Evolutionary conservation across 2,113 vertebrate genomes (phyloP).

Genomic region (Tonatia bakeri): DNA sequence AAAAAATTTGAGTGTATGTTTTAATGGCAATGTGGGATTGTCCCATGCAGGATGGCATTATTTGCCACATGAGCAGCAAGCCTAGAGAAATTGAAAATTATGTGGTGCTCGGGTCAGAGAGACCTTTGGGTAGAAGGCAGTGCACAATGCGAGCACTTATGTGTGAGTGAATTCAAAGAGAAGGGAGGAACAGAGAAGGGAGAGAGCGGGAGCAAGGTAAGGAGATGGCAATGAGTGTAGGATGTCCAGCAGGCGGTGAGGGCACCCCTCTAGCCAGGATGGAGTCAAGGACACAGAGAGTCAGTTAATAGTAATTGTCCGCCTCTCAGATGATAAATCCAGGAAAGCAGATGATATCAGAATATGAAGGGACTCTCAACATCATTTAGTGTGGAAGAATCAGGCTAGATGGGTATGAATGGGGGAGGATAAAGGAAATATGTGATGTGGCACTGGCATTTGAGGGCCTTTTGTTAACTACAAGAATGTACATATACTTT

Average conservation of each 20-base stretch:
- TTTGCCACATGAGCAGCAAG: background rate
- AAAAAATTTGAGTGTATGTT: background rate
- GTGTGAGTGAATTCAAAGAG: background rate
- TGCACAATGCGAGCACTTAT: background rate
- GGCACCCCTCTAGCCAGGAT: background rate
- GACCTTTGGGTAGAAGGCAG: background rate
- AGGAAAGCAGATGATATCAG: background rate
- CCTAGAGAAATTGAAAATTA: background rate
- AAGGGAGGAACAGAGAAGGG: too few species aligned
- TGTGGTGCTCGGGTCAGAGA: background rate
- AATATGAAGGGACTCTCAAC: background rate
- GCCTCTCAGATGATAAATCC: background rate
- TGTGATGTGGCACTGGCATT: background rate
- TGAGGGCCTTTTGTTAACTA: background rate
- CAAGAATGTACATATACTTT: background rate
- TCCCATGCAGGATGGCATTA: background rate
- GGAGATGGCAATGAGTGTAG: background rate
- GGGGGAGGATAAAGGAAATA: background rate
- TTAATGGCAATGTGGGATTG: background rate
- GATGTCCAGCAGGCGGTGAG: background rate
- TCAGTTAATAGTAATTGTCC: background rate
- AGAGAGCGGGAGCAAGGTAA: background rate
- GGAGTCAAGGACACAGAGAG: fast-evolving
- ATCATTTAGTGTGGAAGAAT: background rate
- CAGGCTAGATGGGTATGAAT: background rate